Evolutionary conservation across 2,113 vertebrate genomes (phyloP).

Genomic region (Raja brachyura): DNA sequence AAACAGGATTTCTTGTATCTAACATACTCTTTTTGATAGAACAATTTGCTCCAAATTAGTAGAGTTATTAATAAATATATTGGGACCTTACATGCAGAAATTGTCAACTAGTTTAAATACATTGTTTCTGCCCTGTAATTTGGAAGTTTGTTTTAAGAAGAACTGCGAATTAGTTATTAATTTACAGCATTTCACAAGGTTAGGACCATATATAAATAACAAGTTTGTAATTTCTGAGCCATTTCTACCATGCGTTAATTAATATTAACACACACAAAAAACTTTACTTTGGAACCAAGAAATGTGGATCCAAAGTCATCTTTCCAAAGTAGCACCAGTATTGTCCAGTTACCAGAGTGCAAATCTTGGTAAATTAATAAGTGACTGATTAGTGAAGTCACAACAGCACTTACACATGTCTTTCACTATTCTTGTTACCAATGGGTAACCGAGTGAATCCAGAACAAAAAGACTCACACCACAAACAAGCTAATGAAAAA

Average conservation of each 20-base stretch:
- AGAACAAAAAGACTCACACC: not conserved
- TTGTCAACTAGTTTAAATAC: not conserved
- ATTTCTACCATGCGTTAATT: not conserved
- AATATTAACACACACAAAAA: not conserved
- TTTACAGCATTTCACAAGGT: not conserved
- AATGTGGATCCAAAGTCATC: slow-evolving; percentile 3
- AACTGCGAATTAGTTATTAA: not conserved
- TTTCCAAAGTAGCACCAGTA: not conserved
- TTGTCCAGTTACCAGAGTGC: not conserved
- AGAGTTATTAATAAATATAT: not conserved
- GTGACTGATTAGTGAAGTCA: slow-evolving; percentile 21
- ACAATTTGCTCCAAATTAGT: not conserved
- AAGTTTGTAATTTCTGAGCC: not conserved
- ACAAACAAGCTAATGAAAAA: not conserved
- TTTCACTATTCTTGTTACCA: not conserved
- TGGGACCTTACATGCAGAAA: not conserved
- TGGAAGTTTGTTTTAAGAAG: not conserved
- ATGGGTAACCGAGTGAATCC: slow-evolving; percentile 5
- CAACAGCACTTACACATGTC: not conserved
- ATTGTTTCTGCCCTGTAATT: not conserved
- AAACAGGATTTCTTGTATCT: not conserved
- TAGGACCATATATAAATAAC: too few relatives aligned
- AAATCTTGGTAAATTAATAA: slow-evolving; percentile 24
- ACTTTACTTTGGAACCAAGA: not conserved
- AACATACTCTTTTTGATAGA: not conserved